Base-by-base conservation (phyloP, 2,888 invertebrate genomes). In the Athalia cordata region DNA sequence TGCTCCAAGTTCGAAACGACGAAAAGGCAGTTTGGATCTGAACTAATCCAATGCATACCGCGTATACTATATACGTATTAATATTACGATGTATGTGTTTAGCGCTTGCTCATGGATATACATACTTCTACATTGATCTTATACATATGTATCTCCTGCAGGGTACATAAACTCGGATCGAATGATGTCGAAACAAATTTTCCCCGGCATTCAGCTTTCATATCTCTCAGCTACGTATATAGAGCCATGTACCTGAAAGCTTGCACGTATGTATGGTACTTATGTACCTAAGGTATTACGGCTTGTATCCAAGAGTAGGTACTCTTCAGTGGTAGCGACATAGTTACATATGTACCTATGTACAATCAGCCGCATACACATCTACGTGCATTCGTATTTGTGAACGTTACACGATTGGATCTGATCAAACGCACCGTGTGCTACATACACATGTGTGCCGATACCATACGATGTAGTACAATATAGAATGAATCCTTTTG, bases 141-240 rank as follows among this genome's bases (percentile, higher is more conserved):
- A 29, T 29, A 29, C 29, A 29, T 29, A 29, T 29, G 29, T 29
- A 29, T n/a, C 29, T 29, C 29, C 29, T 29, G 29, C 29, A 2
- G 29, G 29, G 29, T 29, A 13, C 15, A 62, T 5, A 15, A 29
- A 29, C 43, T 13, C 6, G 43, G 70, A 70, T 70, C 29, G 70
- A 29, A 72, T 59, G 72, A 59, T 43, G 59, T 72, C 72, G 59
- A 47, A 59, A 59, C 13, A 72, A 72, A 13, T 72, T 72, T 72
- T 55, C 7, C 55, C 55, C 11, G 55, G 55, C 11, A 52, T 52
- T 43, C 13, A 52, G 52, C 72, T 72, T 72, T 72, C 47, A 45
- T 59, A 72, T 43, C 59, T 43, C 43, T 6, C 13, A 8, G n/a
- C 49, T 29, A 67, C 49, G 5, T 29, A 29, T 2, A 2, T 29